Percentiles rank a stretch among this genome's conserved stretches.
These are phyloP conservation scores for Zalophus californianus DNA, from an alignment of 2,797 vertebrate genomes.

Conservation along the genomic window DNA sequence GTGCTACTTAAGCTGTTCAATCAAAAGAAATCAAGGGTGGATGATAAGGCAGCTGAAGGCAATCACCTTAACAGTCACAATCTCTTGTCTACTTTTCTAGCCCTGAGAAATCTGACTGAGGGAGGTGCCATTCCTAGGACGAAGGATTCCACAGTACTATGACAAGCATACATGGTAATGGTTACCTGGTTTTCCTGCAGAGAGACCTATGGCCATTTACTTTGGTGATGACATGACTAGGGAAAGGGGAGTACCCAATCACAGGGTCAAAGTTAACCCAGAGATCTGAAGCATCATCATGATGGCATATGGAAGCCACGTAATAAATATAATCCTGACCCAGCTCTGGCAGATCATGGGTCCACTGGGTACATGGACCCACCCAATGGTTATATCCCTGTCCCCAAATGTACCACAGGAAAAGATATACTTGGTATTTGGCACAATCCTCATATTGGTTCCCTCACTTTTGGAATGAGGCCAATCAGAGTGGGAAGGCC, in stretches of 20 bases:
- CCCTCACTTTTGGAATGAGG: neutral
- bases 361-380: neutral
- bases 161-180: neutral
- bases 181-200: neutral
- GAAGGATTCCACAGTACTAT: neutral
- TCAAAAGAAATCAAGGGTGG: neutral
- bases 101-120: neutral
- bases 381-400: neutral
- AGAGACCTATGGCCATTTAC: neutral
- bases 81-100: neutral
- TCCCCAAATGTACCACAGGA: neutral
- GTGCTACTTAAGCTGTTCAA: neutral
- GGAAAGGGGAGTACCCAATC: too few relatives aligned
- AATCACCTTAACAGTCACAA: neutral
- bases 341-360: neutral
- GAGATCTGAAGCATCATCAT: neutral
- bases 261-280: neutral
- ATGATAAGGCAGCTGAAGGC: neutral
- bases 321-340: neutral
- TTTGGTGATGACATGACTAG: neutral
- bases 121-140: neutral
- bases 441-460: neutral
- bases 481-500: neutral
- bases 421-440: neutral
- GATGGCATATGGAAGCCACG: neutral